phyloP scores from a whole-genome alignment of 2,888 invertebrate species.

The Nomada lathburiana region DNA sequence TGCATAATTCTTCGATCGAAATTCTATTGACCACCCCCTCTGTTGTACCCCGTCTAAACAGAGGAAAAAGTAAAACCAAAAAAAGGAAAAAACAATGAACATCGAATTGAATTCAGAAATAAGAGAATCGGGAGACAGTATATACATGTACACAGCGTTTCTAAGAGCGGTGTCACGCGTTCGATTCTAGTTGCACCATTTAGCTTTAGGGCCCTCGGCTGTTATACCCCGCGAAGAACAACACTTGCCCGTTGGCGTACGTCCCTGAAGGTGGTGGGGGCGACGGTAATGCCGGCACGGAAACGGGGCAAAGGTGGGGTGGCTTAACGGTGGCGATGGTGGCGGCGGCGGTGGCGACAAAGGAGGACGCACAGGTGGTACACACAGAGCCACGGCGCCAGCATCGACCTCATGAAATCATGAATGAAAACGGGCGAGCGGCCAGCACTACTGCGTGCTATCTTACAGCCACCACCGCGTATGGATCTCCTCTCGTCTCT shows the following conservation, averaged over 20 bases:
- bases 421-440: slow-evolving; percentile 78
- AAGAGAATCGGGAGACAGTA: slow-evolving; percentile 12
- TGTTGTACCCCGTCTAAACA: background rate
- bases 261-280: slow-evolving; percentile 35
- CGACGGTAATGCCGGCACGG: slow-evolving; percentile 18
- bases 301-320: slow-evolving; percentile 27
- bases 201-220: slow-evolving; percentile 16
- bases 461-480: slow-evolving; percentile 43
- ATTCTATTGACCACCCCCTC: no score
- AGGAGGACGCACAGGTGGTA: slow-evolving; percentile 61
- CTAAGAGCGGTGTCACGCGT: background rate
- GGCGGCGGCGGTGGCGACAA: slow-evolving; percentile 38
- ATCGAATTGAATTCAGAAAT: slow-evolving; percentile 5
- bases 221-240: slow-evolving; percentile 3
- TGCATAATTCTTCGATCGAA: no score
- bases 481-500: slow-evolving; percentile 39
- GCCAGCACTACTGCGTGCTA: slow-evolving; percentile 58
- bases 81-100: background rate
- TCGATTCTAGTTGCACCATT: slow-evolving; percentile 24
- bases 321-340: slow-evolving; percentile 23
- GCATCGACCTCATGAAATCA: slow-evolving; percentile 75
- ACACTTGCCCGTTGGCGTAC: slow-evolving; percentile 19
- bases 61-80: background rate
- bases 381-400: slow-evolving; percentile 65
- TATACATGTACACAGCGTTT: background rate